Evolutionary conservation across 2,888 invertebrate genomes (phyloP).

Genomic region (Drosophila seclusa): DNA sequence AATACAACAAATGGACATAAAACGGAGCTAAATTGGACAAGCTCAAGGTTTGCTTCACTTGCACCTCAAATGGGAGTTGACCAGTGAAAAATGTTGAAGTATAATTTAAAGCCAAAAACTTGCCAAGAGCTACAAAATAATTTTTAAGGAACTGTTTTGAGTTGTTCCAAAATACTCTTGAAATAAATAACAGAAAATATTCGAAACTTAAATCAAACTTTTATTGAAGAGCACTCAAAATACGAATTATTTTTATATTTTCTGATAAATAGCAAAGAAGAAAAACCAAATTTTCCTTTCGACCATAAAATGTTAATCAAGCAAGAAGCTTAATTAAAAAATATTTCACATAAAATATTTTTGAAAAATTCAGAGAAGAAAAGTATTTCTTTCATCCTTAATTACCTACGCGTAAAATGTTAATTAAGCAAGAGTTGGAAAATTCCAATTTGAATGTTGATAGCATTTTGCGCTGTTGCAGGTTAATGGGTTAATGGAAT

Average conservation of each 20-base stretch:
- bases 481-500: slow-evolving; percentile 78
- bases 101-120: background rate
- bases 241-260: background rate
- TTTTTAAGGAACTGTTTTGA: background rate
- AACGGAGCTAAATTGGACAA: background rate
- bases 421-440: slow-evolving; percentile 1
- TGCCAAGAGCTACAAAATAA: background rate
- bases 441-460: slow-evolving; percentile 13
- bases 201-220: background rate
- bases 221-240: background rate
- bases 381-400: background rate
- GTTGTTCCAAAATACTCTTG: background rate
- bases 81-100: background rate
- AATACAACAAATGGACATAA: background rate
- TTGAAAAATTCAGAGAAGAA: background rate
- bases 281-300: background rate
- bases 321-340: background rate
- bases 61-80: background rate
- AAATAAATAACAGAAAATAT: background rate
- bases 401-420: background rate
- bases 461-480: slow-evolving; percentile 29
- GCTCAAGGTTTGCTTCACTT: background rate
- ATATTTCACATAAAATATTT: background rate
- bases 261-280: background rate
- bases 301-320: background rate